Evolutionary conservation across 2,797 vertebrate genomes (phyloP).

Genomic region (Eurystomus glaucurus): DNA sequence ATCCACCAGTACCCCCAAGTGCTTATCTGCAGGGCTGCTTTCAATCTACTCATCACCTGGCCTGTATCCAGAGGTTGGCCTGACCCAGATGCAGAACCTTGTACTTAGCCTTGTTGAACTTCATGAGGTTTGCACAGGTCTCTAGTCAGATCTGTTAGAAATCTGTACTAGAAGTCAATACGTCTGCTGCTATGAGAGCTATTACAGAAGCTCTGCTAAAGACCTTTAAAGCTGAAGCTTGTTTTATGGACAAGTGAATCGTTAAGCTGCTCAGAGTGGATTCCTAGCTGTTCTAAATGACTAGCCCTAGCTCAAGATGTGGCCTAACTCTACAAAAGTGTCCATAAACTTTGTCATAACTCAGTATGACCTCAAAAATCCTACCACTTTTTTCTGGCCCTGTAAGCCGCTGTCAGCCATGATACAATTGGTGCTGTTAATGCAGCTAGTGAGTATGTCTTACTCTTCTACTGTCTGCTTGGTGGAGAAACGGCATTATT

Average conservation of each 20-base stretch:
- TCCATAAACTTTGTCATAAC: neutral
- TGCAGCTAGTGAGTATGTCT: neutral
- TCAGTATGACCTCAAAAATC: neutral
- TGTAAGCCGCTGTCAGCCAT: fast-evolving
- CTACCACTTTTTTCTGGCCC: neutral
- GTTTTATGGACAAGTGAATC: neutral
- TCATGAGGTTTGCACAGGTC: neutral
- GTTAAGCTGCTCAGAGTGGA: neutral
- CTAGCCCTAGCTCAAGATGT: neutral
- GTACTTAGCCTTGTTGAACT: neutral
- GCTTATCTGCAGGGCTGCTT: neutral
- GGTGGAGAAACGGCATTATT: neutral
- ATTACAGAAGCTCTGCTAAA: neutral
- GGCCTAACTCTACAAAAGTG: neutral
- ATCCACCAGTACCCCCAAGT: neutral
- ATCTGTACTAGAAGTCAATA: neutral
- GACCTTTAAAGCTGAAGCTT: neutral
- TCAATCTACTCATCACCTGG: neutral
- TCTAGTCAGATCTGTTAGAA: neutral
- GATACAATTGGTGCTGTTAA: neutral
- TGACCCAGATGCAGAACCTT: neutral
- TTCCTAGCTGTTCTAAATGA: neutral
- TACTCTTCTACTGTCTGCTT: neutral
- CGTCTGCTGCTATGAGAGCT: neutral
- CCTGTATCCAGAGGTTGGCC: neutral